Conservation (phyloP, 2,113 vertebrate genomes). For the Ceratotherium simum region DNA sequence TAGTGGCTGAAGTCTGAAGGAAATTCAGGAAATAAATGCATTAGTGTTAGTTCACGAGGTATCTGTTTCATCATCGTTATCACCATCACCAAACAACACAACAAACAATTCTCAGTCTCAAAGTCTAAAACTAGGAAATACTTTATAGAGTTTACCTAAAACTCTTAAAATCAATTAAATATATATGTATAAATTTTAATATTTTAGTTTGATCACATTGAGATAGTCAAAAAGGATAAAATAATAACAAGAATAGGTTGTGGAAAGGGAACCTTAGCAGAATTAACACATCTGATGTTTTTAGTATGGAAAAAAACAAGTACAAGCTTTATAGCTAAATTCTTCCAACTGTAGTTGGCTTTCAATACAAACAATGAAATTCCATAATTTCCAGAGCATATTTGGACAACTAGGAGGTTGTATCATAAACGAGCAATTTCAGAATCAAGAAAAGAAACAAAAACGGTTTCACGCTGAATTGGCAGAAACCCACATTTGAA, state of each 20-base stretch:
- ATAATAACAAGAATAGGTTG: neutral
- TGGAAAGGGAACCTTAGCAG: neutral
- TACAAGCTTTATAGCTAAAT: neutral
- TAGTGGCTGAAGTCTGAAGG: neutral
- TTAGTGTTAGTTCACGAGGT: neutral
- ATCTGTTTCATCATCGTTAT: neutral
- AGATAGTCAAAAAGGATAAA: neutral
- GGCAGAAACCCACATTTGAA: constrained; percentile 51
- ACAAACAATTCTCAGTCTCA: neutral
- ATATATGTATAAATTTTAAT: neutral
- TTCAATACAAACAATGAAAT: constrained; percentile 43
- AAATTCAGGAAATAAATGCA: neutral
- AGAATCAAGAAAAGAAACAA: constrained; percentile 59
- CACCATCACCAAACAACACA: neutral
- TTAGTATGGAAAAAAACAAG: neutral
- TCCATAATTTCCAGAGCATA: constrained; percentile 37
- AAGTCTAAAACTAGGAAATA: neutral
- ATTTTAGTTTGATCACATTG: constrained; percentile 30
- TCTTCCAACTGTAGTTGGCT: neutral
- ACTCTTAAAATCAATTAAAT: neutral
- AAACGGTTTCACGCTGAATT: constrained; percentile 15
- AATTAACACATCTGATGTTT: neutral
- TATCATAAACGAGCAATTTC: constrained; percentile 58
- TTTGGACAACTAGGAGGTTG: neutral
- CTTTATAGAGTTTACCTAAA: neutral